A percentile compares a stretch with the other conserved stretches of the same genome.
phyloP scores from a whole-genome alignment of 2,888 invertebrate species.

The Priocnemis perturbator region DNA sequence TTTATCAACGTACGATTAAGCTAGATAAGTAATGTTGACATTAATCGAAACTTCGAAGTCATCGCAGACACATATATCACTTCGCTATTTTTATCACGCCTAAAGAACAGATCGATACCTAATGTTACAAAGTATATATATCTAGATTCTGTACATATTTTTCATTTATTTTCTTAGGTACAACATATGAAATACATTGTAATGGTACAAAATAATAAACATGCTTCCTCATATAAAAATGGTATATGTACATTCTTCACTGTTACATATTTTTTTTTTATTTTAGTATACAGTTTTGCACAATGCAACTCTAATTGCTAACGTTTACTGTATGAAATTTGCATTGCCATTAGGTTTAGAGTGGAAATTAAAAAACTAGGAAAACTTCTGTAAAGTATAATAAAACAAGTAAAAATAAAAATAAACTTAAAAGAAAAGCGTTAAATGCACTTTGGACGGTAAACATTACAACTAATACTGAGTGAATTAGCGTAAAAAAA shows the following conservation, averaged over 20 bases:
- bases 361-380: no score
- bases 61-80: not conserved
- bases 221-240: conserved; percentile 55
- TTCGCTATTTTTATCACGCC: no score
- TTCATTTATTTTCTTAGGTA: conserved; percentile 41
- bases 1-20: not conserved
- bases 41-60: not conserved
- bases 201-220: conserved; percentile 44
- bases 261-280: conserved; percentile 46
- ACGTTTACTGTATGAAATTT: not conserved
- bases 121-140: not conserved
- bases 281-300: conserved; percentile 39
- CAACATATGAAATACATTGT: conserved; percentile 45
- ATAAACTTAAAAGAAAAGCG: conserved; percentile 59
- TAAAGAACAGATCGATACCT: no score
- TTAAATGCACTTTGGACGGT: conserved; percentile 72
- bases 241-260: conserved; percentile 55
- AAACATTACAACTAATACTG: conserved; percentile 70
- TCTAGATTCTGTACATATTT: conserved; percentile 17
- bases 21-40: not conserved
- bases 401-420: conserved; percentile 49
- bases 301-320: conserved; percentile 38
- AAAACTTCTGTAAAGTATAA: conserved; percentile 49
- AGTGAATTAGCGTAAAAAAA: conserved; percentile 47
- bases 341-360: no score